Conservation (phyloP, 1,140 invertebrate genomes). For the Caenorhabditis remanei region DNA sequence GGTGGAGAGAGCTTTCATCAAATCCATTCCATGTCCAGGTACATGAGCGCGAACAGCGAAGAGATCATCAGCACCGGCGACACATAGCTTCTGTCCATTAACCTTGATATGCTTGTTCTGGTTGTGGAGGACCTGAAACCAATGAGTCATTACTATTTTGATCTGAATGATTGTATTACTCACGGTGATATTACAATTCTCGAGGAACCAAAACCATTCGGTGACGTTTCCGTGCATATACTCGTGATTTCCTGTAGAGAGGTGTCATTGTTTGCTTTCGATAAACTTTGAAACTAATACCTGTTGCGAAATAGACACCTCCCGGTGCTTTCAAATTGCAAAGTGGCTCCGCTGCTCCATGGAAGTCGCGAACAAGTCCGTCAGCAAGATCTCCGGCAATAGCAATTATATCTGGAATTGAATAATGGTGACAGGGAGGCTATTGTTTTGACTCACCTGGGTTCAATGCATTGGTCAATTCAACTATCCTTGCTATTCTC, state of each 20-base stretch:
- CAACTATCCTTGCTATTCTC: conserved; percentile 58
- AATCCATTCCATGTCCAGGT: conserved; percentile 66
- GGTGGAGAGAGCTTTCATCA: conserved; percentile 48
- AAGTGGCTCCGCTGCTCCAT: conserved; percentile 61
- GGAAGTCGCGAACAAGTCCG: conserved; percentile 61
- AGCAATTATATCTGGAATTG: conserved; percentile 61
- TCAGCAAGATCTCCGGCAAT: conserved; percentile 67
- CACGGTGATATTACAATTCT: conserved; percentile 61
- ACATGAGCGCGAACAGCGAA: conserved; percentile 50
- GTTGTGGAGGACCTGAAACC: conserved; percentile 60
- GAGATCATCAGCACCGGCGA: conserved; percentile 63
- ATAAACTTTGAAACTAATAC: conserved; percentile 39
- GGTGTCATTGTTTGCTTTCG: not conserved
- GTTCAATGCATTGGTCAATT: conserved; percentile 60
- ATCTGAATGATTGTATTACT: not conserved
- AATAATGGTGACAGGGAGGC: not conserved
- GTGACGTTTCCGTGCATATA: conserved; percentile 67
- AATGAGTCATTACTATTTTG: not conserved
- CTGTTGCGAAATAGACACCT: conserved; percentile 65
- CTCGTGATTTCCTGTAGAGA: conserved; percentile 63
- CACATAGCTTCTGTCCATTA: conserved; percentile 25
- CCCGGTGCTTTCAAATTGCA: conserved; percentile 61
- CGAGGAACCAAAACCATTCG: conserved; percentile 63
- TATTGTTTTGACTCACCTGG: conserved; percentile 48
- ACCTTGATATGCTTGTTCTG: conserved; percentile 50